Evolutionary conservation across 2,888 invertebrate genomes (phyloP), one percentile per base, ranked within the genome.

Genomic region (Campoplex capitator): DNA sequence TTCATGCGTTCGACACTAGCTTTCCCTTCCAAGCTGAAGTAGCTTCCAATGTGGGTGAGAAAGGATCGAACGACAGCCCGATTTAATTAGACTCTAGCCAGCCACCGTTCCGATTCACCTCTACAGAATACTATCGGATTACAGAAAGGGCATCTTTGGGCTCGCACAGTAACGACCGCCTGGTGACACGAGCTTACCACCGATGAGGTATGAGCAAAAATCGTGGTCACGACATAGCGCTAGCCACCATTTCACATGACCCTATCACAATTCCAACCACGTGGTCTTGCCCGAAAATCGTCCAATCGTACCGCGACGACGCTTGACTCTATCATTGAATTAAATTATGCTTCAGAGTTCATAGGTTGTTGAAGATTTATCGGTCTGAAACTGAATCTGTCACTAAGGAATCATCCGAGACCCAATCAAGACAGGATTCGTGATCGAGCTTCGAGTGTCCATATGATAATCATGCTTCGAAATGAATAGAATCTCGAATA

Each of bases 61-160:
- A 84, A 80, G 80, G 80, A 80, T 81, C 80, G 84, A 85, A 54
- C 70, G 84, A 85, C 84, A 85, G 84, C 80, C 65, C 75, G 80
- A 65, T 85, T 85, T 85, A 85, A 85, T 85, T 85, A 85, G 85
- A 85, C 79, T 79, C 74, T 75, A 51, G 79, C 68, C 79, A 74
- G 48, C 67, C 48, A 76, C 84, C 86, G 86, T 86, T 88, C 85
- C 87, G 88, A 88, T 87, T 88, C 86, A 68, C 82, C 85, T 85
- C 89, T 71, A 56, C 70, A 82, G 89, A 85, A 89, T 88, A 77
- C 88, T 87, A 89, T 89, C 87, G 88, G 85, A 89, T 89, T 89
- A 85, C 88, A 71, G 83, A 83, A 81, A 86, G 87, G 87, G 83
- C 75, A 48, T 80, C 84, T 84, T 80, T 70, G 73, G 65, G 56